Conservation (phyloP, 2,797 vertebrate species). For the Pangasius mekongensis region DNA sequence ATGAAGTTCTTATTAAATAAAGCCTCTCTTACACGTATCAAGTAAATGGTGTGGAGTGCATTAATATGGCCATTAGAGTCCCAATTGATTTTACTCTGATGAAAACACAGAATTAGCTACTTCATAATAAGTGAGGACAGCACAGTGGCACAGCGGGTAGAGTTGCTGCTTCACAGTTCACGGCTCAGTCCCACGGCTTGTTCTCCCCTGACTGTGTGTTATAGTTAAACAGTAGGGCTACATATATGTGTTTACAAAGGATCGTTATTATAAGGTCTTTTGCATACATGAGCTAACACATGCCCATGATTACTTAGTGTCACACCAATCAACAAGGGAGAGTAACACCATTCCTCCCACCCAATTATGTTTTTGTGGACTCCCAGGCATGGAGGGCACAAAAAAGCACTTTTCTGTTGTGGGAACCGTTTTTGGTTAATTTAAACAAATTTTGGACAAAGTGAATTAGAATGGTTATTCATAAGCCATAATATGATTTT, state of each 20-base stretch:
- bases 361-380: neutral
- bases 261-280: neutral
- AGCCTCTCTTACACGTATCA: neutral
- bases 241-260: neutral
- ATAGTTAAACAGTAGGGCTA: neutral
- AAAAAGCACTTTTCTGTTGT: neutral
- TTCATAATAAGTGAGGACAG: neutral
- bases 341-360: neutral
- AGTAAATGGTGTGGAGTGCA: neutral
- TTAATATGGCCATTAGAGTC: neutral
- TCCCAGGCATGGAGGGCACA: neutral
- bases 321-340: neutral
- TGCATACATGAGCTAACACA: neutral
- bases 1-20: neutral
- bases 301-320: neutral
- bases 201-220: neutral
- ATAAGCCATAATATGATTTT: neutral
- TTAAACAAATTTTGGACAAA: neutral
- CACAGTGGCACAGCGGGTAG: neutral
- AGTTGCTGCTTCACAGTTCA: neutral
- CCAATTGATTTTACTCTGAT: neutral
- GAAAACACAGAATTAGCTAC: constrained; percentile 2
- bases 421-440: neutral
- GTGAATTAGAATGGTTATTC: neutral
- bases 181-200: neutral